Percentiles rank a stretch among this genome's conserved stretches.
phyloP scores from a whole-genome alignment of 2,113 vertebrate genomes.

The Marmota monax region DNA sequence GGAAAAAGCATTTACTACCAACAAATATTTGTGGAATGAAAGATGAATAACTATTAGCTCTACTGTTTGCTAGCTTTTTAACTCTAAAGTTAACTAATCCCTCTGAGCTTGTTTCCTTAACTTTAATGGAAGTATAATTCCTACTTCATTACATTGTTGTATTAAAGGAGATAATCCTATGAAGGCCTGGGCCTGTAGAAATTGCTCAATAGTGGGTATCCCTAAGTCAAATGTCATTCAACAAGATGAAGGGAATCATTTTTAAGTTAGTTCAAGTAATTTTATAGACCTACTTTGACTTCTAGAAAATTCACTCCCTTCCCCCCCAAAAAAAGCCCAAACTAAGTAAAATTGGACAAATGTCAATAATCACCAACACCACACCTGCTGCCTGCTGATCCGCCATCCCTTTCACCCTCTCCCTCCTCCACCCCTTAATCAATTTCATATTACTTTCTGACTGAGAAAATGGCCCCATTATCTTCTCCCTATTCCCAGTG shows the following conservation, averaged over 20 bases:
- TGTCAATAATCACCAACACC: background rate
- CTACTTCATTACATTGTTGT: background rate
- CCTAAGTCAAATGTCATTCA: constrained; percentile 20
- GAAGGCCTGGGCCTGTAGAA: background rate
- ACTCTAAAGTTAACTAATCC: constrained; percentile 13
- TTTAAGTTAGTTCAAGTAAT: constrained; percentile 16
- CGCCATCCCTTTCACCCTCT: background rate
- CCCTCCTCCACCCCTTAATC: background rate
- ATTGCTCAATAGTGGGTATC: background rate
- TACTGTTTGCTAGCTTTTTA: background rate
- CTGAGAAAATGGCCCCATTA: background rate
- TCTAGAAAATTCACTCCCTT: background rate
- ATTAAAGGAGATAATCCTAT: background rate
- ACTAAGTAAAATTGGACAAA: background rate
- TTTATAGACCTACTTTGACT: background rate
- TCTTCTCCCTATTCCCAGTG: background rate
- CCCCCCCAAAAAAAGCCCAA: background rate
- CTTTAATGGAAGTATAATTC: constrained; percentile 1
- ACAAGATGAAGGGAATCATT: background rate
- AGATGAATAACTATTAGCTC: background rate
- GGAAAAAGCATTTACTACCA: background rate
- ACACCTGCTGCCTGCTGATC: background rate
- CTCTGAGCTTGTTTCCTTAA: background rate
- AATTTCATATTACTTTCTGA: background rate
- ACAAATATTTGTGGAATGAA: background rate